Conservation (phyloP, 2,113 vertebrate genomes). For the Fukomys damarensis region DNA sequence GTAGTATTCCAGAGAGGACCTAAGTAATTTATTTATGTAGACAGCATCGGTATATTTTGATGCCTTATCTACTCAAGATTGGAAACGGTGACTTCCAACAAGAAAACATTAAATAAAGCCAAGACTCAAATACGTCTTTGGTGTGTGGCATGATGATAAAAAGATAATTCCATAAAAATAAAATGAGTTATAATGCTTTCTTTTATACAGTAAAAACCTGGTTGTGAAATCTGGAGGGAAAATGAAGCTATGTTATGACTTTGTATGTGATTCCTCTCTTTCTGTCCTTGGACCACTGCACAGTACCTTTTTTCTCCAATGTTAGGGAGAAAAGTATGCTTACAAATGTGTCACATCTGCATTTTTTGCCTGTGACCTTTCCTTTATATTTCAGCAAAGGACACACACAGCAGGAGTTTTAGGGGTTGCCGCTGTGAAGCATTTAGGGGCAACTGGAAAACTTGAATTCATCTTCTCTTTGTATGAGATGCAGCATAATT, state of each 20-base stretch:
- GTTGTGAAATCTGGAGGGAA: neutral
- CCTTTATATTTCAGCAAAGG: neutral
- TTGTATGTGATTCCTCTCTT: neutral
- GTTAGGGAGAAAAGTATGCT: neutral
- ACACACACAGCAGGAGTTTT: neutral
- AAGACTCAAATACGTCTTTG: neutral
- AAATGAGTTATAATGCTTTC: neutral
- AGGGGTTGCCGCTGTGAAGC: neutral
- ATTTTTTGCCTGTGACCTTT: neutral
- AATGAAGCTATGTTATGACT: neutral
- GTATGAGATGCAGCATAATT: neutral
- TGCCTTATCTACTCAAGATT: neutral
- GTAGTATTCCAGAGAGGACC: neutral
- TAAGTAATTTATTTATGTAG: neutral
- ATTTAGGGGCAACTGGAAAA: neutral
- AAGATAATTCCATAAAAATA: conserved; percentile 13
- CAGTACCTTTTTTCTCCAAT: neutral
- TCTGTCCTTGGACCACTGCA: neutral
- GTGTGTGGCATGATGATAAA: neutral
- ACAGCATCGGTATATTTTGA: conserved; percentile 38
- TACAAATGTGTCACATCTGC: neutral
- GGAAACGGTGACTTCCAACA: neutral
- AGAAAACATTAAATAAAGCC: neutral
- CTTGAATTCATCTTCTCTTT: neutral
- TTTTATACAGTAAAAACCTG: neutral